Evolutionary conservation across 2,797 vertebrate genomes (phyloP).

Genomic region (Myotis pilosus): DNA sequence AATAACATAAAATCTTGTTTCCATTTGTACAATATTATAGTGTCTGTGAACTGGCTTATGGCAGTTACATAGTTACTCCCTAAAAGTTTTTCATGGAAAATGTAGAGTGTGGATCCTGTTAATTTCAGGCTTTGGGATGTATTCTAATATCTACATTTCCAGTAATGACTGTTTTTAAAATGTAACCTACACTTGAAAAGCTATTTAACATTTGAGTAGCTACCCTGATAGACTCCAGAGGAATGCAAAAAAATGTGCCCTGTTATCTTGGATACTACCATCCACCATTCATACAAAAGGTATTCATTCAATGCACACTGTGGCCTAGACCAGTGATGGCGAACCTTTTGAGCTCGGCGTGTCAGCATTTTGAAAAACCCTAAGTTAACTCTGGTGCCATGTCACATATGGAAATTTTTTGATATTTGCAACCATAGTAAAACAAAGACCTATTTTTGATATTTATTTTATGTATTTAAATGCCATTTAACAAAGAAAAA

Average conservation of each 20-base stretch:
- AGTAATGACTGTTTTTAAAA: conserved; percentile 19
- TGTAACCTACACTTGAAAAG: neutral
- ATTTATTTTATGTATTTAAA: too few relatives aligned
- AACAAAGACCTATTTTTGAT: too few relatives aligned
- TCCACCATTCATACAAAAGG: neutral
- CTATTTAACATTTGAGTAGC: conserved; percentile 32
- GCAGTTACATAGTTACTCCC: neutral
- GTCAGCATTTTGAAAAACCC: too few relatives aligned
- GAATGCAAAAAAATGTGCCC: neutral
- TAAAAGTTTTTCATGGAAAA: conserved; percentile 8
- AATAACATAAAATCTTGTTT: conserved; percentile 35
- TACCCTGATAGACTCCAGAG: neutral
- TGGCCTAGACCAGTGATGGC: neutral
- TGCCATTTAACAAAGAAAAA: too few relatives aligned
- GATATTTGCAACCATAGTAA: too few relatives aligned
- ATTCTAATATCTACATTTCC: conserved; percentile 15
- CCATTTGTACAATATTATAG: neutral
- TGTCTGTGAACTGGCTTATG: neutral
- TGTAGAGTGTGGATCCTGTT: neutral
- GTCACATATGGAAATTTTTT: too few relatives aligned
- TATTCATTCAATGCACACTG: neutral
- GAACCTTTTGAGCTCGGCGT: too few relatives aligned
- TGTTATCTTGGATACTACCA: neutral
- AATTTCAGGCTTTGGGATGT: conserved; percentile 35
- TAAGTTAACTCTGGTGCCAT: too few relatives aligned